phyloP scores from a whole-genome alignment of 2,888 invertebrate genomes.

The Nomada goodeniana region DNA sequence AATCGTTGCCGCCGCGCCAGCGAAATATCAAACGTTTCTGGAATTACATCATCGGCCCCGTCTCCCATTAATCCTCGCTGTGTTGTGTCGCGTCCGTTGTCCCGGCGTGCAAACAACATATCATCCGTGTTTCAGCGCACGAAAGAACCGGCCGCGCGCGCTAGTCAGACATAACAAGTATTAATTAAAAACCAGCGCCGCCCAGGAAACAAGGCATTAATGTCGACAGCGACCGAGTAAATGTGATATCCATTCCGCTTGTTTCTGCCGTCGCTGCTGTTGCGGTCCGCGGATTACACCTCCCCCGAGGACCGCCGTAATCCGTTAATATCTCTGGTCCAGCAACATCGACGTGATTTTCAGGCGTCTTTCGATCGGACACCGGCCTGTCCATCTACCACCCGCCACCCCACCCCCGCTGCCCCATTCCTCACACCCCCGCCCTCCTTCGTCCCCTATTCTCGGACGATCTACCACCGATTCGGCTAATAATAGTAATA shows the following conservation, averaged over 20 bases:
- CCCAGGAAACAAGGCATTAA: slow-evolving; percentile 58
- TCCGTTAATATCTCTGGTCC: slow-evolving; percentile 53
- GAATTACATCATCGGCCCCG: slow-evolving; percentile 58
- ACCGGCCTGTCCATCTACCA: not conserved
- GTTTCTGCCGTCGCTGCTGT: slow-evolving; percentile 12
- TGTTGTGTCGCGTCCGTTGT: slow-evolving; percentile 54
- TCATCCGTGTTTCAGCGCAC: slow-evolving; percentile 54
- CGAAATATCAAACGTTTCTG: slow-evolving; percentile 55
- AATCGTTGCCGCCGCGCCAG: slow-evolving; percentile 35
- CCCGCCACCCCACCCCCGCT: too few species aligned
- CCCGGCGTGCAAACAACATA: slow-evolving; percentile 59
- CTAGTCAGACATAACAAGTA: slow-evolving; percentile 60
- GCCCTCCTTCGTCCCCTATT: not conserved
- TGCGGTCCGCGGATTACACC: slow-evolving; percentile 37
- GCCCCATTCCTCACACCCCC: too few species aligned
- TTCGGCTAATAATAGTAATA: slow-evolving; percentile 61
- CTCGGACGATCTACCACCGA: slow-evolving; percentile 9
- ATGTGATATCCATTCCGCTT: slow-evolving; percentile 49
- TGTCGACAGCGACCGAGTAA: slow-evolving; percentile 35
- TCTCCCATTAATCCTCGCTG: slow-evolving; percentile 57
- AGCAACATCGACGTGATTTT: slow-evolving; percentile 28
- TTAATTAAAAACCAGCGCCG: slow-evolving; percentile 59
- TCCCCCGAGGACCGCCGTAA: slow-evolving; percentile 19
- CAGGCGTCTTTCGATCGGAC: slow-evolving; percentile 7
- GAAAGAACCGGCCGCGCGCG: slow-evolving; percentile 53